Conservation (phyloP, 2,888 invertebrate species). For the Plagiodera versicolora region DNA sequence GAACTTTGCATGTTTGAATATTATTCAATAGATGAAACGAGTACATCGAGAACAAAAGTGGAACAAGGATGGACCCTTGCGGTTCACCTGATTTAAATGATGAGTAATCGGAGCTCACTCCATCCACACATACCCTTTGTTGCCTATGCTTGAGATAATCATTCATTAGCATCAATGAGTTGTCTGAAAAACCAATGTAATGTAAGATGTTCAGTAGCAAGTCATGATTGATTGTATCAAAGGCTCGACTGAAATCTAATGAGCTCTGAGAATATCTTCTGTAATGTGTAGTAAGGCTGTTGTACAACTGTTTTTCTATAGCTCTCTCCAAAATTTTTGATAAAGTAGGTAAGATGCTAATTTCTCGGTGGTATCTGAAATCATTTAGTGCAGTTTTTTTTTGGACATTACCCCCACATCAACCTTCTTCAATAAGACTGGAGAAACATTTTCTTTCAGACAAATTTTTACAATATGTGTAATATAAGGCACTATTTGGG, state of each 20-base stretch:
- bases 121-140: neutral
- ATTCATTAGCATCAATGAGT: neutral
- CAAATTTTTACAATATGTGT: no score
- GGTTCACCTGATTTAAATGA: neutral
- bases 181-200: neutral
- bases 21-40: neutral
- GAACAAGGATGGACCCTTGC: neutral
- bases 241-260: neutral
- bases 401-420: no score
- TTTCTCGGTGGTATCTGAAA: neutral
- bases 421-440: neutral
- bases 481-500: no score
- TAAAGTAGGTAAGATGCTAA: slow-evolving; percentile 1
- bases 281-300: neutral
- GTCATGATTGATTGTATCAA: no score
- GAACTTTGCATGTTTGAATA: neutral
- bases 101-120: neutral
- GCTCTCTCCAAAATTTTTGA: no score
- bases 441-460: no score
- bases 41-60: neutral
- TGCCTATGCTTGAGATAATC: slow-evolving; percentile 1
- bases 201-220: neutral
- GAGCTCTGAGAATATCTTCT: neutral
- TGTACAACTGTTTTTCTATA: slow-evolving; percentile 1
- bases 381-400: no score